Conservation (phyloP, 2,888 invertebrate species). For the Hydropsyche betteni region DNA sequence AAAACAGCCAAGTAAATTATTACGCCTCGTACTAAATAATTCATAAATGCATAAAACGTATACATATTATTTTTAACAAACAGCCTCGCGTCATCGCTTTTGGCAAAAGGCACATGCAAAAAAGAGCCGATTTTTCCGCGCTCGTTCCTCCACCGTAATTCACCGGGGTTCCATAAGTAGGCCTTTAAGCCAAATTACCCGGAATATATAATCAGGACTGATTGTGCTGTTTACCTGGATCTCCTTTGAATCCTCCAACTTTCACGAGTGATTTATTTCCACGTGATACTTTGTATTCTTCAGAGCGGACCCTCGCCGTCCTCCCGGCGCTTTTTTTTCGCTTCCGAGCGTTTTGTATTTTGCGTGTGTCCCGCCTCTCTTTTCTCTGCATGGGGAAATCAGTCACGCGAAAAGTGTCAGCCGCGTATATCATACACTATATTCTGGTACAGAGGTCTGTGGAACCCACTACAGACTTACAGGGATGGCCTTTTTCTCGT, state of each 20-base stretch:
- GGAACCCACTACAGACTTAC: background rate
- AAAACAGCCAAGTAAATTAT: too few species aligned
- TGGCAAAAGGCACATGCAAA: too few species aligned
- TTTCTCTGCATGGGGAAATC: background rate
- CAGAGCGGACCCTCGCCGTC: background rate
- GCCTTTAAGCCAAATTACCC: constrained; percentile 21
- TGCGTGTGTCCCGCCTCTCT: background rate
- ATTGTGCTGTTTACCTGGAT: constrained; percentile 31
- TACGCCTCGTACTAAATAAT: too few species aligned
- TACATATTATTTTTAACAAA: too few species aligned
- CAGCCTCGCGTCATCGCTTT: too few species aligned
- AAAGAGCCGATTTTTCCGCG: too few species aligned
- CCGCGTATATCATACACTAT: constrained; percentile 27
- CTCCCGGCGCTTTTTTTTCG: background rate
- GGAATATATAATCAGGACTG: constrained; percentile 29
- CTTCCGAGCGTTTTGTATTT: background rate
- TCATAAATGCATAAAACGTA: too few species aligned
- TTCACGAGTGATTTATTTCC: constrained; percentile 32
- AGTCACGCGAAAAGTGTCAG: constrained; percentile 31
- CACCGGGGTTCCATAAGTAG: background rate
- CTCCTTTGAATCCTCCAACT: constrained; percentile 28
- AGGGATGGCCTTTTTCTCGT: background rate
- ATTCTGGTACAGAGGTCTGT: background rate
- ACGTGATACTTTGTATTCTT: constrained; percentile 28
- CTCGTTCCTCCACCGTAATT: too few species aligned